Base-by-base conservation (phyloP, 2,113 vertebrate genomes). In the Trichechus manatus region DNA sequence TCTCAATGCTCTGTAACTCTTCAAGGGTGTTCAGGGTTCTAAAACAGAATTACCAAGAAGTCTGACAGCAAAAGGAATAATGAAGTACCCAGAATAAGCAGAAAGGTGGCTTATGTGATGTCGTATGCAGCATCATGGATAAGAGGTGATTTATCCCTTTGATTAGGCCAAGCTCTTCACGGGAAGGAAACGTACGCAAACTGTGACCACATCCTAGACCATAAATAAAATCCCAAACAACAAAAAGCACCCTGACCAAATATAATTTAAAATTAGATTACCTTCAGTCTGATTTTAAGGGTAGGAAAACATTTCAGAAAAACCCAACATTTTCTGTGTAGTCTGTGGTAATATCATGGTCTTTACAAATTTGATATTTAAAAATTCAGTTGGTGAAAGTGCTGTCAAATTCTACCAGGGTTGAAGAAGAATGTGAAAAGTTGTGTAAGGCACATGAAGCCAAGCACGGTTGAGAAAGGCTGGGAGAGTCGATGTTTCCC, bases 91-190 rank as follows among this genome's bases (percentile, higher is more conserved):
- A 72, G 95, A 91, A 96, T 66, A 92, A 89, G 81, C 59, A 87
- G 50, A 27, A 72, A 89, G 63, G 85, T 88, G 80, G 95, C 77
- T 96, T 92, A 82, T 86, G 87, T 93, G 78, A 63, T 36, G 88
- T 14, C 53, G 39, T 42, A 86, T 88, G 78, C 63, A 88, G 77
- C 77, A 6, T 82, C 56, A 22, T 68, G 63, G 70, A 81, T 72
- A 85, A 93, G 77, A 94, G 63, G 36, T 91, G 89, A 95, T 87
- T 96, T 95, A 96, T 87, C 29, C 64, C 61, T 87, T 94, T 95
- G 19, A 74, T 96, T 61, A 81, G 85, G 50, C 59, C 75, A 78
- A 64, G 36, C n/a, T 94, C 91, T 86, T 96, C 53, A 78, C 7
- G 77, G 50, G 47, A 42, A 86, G 66, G n/a, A 87, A 90, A 74